Base-by-base conservation (phyloP, 2,888 invertebrate genomes). In the Penaeus monodon region DNA sequence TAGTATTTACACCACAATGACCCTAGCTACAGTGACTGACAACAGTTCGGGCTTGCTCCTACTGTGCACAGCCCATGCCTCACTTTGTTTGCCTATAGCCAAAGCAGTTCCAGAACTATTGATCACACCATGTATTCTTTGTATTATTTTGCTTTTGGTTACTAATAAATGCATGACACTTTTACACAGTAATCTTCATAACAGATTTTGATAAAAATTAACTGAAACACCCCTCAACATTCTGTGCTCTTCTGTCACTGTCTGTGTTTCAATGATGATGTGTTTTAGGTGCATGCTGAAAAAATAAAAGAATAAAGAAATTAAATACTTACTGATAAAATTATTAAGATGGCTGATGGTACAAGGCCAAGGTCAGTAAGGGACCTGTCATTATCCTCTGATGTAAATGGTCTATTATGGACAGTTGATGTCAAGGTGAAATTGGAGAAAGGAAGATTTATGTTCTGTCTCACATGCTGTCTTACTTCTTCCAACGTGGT, bases 401-500 rank as follows among this genome's bases (percentile, higher is more conserved):
- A 27, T 57, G 88, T 88, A 84, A 90, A 90, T 27, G 90, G 73
- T 17, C 88, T 63, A 24, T 78, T 83, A 57, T 87, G 88, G 27
- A 90, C 87, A 24, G 88, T 90, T 65, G 88, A 87, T 29, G 84
- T 83, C n/a, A 90, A 83, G 63, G 73, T 83, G 85, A 88, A 90
- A 44, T 38, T 76, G 65, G 88, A 76, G 63, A 91, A 90, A n/a
- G 91, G 91, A 65, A 89, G 93, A 91, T 93, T 93, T 65, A 94
- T 91, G 88, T 94, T 94, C n/a, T 93, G 92, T 0, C 93, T 91
- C 8, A 94, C 93, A 89, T 94, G 94, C 0, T 92, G 90, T 64
- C 94, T 93, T 76, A 95, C 93, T 38, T 94, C 93, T 0, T 93
- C 93, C 6, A 98, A 93, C 0, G 95, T 94, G 38, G 94, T 94